These are phyloP conservation scores for Lepidothrix coronata DNA, from an alignment of 2,113 vertebrate species.

Conservation along the genomic window DNA sequence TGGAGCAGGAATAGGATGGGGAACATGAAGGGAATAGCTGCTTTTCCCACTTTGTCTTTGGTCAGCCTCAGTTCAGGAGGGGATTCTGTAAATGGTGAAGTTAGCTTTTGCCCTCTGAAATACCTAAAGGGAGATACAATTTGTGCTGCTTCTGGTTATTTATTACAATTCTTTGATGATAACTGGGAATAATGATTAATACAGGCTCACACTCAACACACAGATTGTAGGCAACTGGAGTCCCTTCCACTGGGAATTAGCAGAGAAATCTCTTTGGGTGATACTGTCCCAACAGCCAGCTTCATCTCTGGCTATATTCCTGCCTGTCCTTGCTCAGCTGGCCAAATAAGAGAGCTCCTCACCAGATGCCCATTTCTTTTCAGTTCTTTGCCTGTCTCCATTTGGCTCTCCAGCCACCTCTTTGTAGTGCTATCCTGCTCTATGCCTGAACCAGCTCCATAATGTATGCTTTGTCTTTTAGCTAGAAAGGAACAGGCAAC, in stretches of 20 bases:
- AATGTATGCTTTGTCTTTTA: neutral
- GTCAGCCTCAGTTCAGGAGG: neutral
- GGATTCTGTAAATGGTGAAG: neutral
- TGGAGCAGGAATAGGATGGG: neutral
- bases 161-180: constrained; percentile 1
- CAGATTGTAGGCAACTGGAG: neutral
- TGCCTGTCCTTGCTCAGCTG: neutral
- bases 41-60: neutral
- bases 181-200: neutral
- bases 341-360: neutral
- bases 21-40: neutral
- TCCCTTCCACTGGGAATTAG: neutral
- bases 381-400: neutral
- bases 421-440: neutral
- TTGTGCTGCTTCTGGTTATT: neutral
- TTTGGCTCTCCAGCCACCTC: neutral
- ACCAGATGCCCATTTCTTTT: neutral
- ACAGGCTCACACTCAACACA: neutral
- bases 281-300: neutral
- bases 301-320: neutral
- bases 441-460: neutral
- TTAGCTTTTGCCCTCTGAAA: neutral
- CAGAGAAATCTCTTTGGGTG: neutral
- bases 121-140: neutral
- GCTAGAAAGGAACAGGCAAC: neutral